Evolutionary conservation across 1,140 invertebrate genomes (phyloP), one percentile per base, ranked within the genome.

Genomic region (Ericerus pela): DNA sequence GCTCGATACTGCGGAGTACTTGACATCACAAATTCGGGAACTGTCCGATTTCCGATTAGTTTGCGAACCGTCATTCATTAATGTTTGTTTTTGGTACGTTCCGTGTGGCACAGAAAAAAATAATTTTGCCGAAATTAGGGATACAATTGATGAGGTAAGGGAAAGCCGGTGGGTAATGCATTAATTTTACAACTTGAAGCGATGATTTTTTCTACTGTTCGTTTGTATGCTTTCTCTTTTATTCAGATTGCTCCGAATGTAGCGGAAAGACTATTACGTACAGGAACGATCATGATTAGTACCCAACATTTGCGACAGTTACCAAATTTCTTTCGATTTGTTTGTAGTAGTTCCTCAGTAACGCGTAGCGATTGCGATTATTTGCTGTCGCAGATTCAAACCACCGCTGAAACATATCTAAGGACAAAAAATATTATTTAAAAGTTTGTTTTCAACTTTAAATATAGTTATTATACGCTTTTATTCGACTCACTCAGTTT

Each of bases 81-180:
- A 47, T 47, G 18, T 47, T 47, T 47, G 41, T 47, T 47, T 47
- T 24, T 47, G 41, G 41, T 47, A 47, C 41, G 26, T 47, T 47
- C 41, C 41, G 4, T 8, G 26, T 14, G 41, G 10, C 16, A 8
- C 22, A 2, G 20, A 22, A 24, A 14, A 24, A 8, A 8, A 47
- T 12, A 24, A 47, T 24, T 12, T 47, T 14, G 2, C 20, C 41
- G 41, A 47, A 24, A 47, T 47, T 47, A 10, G 12, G 22, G 20
- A 47, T 8, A 24, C 22, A 20, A 47, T 47, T 14, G 41, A 47
- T 16, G 3, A 47, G 14, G 41, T 47, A 47, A 47, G 22, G 4
- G 2, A 47, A 5, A 24, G 8, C 26, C 26, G n/a, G 20, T 16
- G 3, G 20, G 22, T 24, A 24, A 22, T 22, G 10, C 16, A 20